phyloP scores from a whole-genome alignment of 2,888 invertebrate species.

The Byasa hedistus region DNA sequence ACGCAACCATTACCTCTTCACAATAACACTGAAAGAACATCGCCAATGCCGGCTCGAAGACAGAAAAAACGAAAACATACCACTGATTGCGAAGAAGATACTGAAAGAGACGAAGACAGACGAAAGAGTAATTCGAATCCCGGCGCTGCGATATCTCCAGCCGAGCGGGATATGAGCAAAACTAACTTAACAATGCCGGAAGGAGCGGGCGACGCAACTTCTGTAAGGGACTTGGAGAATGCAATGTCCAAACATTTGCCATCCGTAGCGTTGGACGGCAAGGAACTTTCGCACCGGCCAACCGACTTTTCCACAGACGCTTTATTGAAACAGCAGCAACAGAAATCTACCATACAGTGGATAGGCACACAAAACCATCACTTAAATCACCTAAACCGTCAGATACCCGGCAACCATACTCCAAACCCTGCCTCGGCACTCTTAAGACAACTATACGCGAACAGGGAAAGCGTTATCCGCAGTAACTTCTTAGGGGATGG shows the following conservation, averaged over 20 bases:
- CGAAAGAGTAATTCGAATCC: constrained; percentile 71
- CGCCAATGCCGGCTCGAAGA: constrained; percentile 83
- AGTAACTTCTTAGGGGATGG: constrained; percentile 85
- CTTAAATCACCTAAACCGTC: constrained; percentile 81
- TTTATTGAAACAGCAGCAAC: constrained; percentile 88
- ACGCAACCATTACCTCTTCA: constrained; percentile 69
- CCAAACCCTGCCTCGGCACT: constrained; percentile 93
- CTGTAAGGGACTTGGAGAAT: constrained; percentile 95
- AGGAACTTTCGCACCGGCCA: constrained; percentile 82
- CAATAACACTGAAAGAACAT: constrained; percentile 68
- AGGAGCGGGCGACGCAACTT: constrained; percentile 75
- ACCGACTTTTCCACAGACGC: constrained; percentile 94
- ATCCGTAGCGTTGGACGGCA: constrained; percentile 71
- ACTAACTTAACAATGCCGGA: constrained; percentile 65
- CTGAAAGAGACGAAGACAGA: constrained; percentile 68
- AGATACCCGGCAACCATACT: constrained; percentile 76
- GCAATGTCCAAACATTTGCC: constrained; percentile 98
- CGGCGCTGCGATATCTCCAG: constrained; percentile 63
- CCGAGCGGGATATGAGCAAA: constrained; percentile 69
- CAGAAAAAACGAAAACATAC: constrained; percentile 75
- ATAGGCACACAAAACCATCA: constrained; percentile 89
- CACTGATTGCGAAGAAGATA: constrained; percentile 67
- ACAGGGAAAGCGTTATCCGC: constrained; percentile 96
- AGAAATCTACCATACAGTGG: constrained; percentile 93
- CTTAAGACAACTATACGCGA: constrained; percentile 93